Base-by-base conservation (phyloP, 2,113 vertebrate species). In the Forbesichthys agassizii region DNA sequence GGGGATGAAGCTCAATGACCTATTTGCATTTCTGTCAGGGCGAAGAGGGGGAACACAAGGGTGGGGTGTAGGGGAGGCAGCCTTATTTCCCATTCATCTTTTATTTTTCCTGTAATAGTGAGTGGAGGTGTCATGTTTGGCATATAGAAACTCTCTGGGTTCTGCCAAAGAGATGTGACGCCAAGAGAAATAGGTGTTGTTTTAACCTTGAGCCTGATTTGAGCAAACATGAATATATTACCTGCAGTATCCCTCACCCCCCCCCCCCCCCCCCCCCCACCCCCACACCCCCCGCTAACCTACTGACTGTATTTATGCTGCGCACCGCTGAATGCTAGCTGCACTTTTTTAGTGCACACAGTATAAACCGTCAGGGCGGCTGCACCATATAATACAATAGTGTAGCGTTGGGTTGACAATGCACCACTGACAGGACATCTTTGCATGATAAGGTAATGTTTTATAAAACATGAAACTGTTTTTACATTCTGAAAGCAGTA, bases 151-250 rank as follows among this genome's bases (percentile, higher is more conserved):
- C 79, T 82, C 71, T 62, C 84, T 79, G 56, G 65, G 77, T 85
- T 85, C 86, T 83, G 86, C 84, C 84, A 89, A 89, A 85, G 79
- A 87, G 78, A 88, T 79, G 86, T 87, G 87, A 91, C 77, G 80
- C 81, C 78, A 74, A 83, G 84, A 90, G 84, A 84, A 91, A 90
- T 91, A 80, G 84, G 76, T 88, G 88, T 90, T 91, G 87, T 89
- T 89, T 90, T 91, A 90, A 90, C 87, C 90, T 92, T 92, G 90
- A 88, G 87, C 69, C 80, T 85, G 88, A 90, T 90, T 89, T 92
- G 84, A 92, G 85, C 77, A 89, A 91, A 89, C 89, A 88, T 84
- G 90, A 91, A 91, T 91, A 90, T 79, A 91, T 92, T 91, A 89
- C 56, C 33, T 68, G 56, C 73, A 77, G 73, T 86, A 82, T 82